Percentiles rank a stretch among this genome's conserved stretches.
These are phyloP conservation scores for Schmidtea mediterranea DNA, from an alignment of 1,140 invertebrate genomes.

Conservation along the genomic window DNA sequence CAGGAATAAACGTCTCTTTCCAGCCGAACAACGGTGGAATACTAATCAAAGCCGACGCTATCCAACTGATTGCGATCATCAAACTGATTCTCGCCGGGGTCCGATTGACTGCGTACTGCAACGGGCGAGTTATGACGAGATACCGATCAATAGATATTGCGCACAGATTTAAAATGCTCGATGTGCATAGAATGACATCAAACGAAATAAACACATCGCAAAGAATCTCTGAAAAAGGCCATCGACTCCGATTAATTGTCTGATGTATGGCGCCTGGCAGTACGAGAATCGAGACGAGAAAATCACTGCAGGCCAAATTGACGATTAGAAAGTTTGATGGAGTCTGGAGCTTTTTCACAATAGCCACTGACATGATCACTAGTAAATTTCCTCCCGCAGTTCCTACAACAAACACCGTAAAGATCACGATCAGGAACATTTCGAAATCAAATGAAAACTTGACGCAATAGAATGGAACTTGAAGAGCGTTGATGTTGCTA, in stretches of 20 bases:
- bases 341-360: slow-evolving; percentile 28
- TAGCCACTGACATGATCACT: slow-evolving; percentile 29
- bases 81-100: slow-evolving; percentile 23
- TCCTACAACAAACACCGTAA: slow-evolving; percentile 20
- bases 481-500: too few relatives aligned
- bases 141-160: slow-evolving; percentile 32
- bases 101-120: slow-evolving; percentile 30
- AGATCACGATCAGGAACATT: slow-evolving; percentile 15
- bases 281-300: slow-evolving; percentile 39
- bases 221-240: slow-evolving; percentile 26
- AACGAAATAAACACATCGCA: slow-evolving; percentile 30
- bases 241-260: slow-evolving; percentile 21
- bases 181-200: slow-evolving; percentile 32
- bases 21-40: slow-evolving; percentile 28
- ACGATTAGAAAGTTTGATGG: slow-evolving; percentile 43
- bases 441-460: neutral
- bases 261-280: slow-evolving; percentile 36
- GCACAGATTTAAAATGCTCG: slow-evolving; percentile 32
- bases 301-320: slow-evolving; percentile 41
- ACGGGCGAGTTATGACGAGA: slow-evolving; percentile 30
- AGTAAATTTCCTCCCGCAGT: slow-evolving; percentile 28
- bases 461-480: too few relatives aligned
- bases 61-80: slow-evolving; percentile 29
- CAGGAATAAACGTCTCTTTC: slow-evolving; percentile 14
- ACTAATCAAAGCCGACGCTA: slow-evolving; percentile 25